Conservation (phyloP, 2,888 invertebrate species). For the Drosophila heteroneura region DNA sequence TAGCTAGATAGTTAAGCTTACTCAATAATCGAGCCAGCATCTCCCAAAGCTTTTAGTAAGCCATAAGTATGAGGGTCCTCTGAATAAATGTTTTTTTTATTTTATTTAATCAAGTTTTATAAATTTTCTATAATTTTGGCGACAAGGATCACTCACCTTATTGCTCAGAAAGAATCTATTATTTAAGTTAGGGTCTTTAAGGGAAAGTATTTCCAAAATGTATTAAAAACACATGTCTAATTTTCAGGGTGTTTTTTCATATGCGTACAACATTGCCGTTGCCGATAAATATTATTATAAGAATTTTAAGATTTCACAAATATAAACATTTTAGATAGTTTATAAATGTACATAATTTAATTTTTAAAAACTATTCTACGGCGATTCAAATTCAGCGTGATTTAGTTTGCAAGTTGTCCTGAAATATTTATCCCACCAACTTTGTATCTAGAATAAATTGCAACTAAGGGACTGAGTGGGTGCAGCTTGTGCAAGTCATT, state of each 20-base stretch:
- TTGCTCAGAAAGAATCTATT: neutral
- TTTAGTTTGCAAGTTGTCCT: neutral
- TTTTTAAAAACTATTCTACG: neutral
- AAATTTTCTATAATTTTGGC: neutral
- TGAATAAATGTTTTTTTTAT: neutral
- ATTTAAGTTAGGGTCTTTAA: fast-evolving
- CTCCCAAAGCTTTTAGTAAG: neutral
- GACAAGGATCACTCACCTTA: neutral
- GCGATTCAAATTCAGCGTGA: neutral
- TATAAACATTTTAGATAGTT: neutral
- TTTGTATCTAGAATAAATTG: neutral
- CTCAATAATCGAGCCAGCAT: neutral
- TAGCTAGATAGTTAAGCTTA: neutral
- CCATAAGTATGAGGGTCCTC: neutral
- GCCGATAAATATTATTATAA: neutral
- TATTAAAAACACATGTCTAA: neutral
- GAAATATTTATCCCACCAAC: neutral
- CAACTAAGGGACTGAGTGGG: neutral
- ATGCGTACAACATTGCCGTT: neutral
- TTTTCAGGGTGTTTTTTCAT: neutral
- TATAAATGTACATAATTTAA: neutral
- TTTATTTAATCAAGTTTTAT: neutral
- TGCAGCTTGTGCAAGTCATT: neutral
- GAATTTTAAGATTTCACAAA: neutral
- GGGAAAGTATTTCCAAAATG: neutral